Base-by-base conservation (phyloP, 2,113 vertebrate genomes). In the Polypterus senegalus region DNA sequence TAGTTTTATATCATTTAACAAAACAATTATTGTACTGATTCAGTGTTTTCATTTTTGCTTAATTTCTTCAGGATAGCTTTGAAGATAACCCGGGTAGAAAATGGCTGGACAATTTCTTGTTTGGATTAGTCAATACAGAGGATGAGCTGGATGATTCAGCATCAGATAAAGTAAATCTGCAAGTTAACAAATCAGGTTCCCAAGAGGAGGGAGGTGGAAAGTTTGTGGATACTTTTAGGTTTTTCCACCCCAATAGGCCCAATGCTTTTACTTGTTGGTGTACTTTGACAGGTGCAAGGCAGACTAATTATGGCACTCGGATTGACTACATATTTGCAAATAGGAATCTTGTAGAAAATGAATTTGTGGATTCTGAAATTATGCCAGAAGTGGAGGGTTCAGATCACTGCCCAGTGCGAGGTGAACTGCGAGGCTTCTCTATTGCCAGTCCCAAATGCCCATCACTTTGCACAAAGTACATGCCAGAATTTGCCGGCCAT, bases 211-310 rank as follows among this genome's bases (percentile, higher is more conserved):
- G 47, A 3, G 4, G 55, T 2, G 84, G 85, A 3, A 78, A 71
- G 47, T 94, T 95, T 61, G 68, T 92, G 1, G 92, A 94, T 62
- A 86, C 77, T 4, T 94, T 87, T 74, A 88, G 90, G 4, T 76
- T 70, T 70, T 89, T 95, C 67, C 88, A 95, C 57, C 90, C 92
- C 6, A 75, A 74, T 6, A 85, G 88, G 49, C 64, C 73, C 7
- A 73, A 76, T 0, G 89, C 92, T 55, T 95, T 91, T 71, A 95
- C 91, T 0, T 95, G 91, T 66, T 95, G 92, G 92, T 88, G 81
- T 8, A 81, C 79, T 2, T 68, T 82, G 9, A 92, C 83, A 0
- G 90, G 91, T 3, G 90, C 91, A 3, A 84, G 91, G 5, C 84
- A 80, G 66, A 87, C 89, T 65, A 95, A 95, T 81, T 91, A 92